A percentile compares a stretch with the other conserved stretches of the same genome.
These are phyloP conservation scores for Cenopis cana DNA, from an alignment of 2,888 invertebrate genomes.

Conservation along the genomic window DNA sequence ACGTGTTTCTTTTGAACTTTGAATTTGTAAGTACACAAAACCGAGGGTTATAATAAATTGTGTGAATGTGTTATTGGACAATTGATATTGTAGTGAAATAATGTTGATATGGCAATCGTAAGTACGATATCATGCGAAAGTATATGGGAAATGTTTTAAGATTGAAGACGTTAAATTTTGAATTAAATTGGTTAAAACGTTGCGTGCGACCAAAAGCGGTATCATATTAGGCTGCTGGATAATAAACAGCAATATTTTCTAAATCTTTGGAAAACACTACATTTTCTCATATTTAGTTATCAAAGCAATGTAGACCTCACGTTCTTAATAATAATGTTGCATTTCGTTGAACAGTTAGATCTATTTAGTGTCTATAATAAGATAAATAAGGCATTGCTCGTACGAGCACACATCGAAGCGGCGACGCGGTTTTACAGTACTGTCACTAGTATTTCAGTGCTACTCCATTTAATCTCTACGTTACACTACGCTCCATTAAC, in stretches of 20 bases:
- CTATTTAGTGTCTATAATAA: conserved; percentile 25
- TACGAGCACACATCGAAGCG: conserved; percentile 33
- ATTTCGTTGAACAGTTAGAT: conserved; percentile 13
- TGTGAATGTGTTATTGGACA: conserved; percentile 1
- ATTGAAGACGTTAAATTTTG: neutral
- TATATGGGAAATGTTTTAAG: conserved; percentile 9
- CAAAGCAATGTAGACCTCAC: conserved; percentile 11
- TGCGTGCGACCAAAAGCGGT: conserved; percentile 11
- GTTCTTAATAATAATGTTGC: conserved; percentile 8
- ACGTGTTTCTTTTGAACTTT: conserved; percentile 10
- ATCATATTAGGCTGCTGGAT: neutral
- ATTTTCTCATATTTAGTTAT: conserved; percentile 17
- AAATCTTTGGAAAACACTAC: neutral
- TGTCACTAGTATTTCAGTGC: conserved; percentile 58
- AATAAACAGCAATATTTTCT: neutral
- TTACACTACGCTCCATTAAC: conserved; percentile 49
- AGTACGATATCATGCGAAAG: conserved; percentile 16
- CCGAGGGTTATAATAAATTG: conserved; percentile 1
- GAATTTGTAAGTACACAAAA: conserved; percentile 9
- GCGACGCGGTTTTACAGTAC: conserved; percentile 32
- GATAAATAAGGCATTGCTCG: conserved; percentile 25
- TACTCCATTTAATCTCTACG: conserved; percentile 65
- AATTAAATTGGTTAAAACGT: conserved; percentile 4
- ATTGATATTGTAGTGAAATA: neutral
- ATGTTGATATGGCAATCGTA: neutral